A percentile compares a stretch with the other conserved stretches of the same genome.
phyloP scores from a whole-genome alignment of 2,888 invertebrate species.

The Opisthograptis luteolata region DNA sequence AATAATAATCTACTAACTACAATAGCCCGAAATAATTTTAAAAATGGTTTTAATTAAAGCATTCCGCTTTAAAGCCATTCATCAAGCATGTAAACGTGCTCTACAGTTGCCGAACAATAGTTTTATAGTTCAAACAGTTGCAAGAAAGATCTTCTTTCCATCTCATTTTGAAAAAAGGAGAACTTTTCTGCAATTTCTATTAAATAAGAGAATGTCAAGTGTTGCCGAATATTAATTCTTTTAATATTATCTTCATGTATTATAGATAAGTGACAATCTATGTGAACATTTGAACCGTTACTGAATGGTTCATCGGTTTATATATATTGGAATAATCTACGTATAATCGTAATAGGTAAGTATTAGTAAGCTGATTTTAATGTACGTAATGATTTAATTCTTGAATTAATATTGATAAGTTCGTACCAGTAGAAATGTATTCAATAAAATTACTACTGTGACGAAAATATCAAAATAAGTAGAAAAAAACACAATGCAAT shows the following conservation, averaged over 20 bases:
- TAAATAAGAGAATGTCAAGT: constrained; percentile 79
- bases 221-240: constrained; percentile 82
- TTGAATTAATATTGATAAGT: constrained; percentile 76
- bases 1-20: constrained; percentile 54
- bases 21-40: constrained; percentile 78
- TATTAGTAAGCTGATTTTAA: constrained; percentile 81
- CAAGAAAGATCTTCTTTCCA: constrained; percentile 44
- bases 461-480: constrained; percentile 62
- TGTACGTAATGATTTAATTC: constrained; percentile 81
- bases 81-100: constrained; percentile 55
- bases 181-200: constrained; percentile 52
- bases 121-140: constrained; percentile 63
- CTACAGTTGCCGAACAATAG: constrained; percentile 77
- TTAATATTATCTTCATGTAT: constrained; percentile 82
- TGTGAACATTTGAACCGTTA: constrained; percentile 48
- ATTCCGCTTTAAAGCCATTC: constrained; percentile 48
- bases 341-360: constrained; percentile 82
- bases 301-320: constrained; percentile 51
- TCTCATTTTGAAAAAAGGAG: constrained; percentile 28
- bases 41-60: constrained; percentile 53
- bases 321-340: constrained; percentile 52
- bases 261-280: constrained; percentile 70
- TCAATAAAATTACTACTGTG: constrained; percentile 38
- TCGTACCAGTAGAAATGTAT: constrained; percentile 39
- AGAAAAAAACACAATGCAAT: constrained; percentile 78